Conservation (phyloP, 2,797 vertebrate species). For the Hippopotamyrus pictus region DNA sequence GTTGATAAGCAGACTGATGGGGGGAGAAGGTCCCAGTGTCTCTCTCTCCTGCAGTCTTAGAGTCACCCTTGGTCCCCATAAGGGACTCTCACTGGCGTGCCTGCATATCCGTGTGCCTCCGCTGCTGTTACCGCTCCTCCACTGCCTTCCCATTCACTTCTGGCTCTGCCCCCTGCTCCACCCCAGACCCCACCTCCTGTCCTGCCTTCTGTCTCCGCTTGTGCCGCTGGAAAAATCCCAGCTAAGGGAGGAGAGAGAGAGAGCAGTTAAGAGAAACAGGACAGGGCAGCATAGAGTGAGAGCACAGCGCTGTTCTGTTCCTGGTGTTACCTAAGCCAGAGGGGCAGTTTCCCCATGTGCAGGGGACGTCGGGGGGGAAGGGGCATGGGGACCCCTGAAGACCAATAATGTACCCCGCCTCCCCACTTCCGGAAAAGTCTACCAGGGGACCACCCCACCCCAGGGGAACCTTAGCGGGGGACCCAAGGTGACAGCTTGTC, state of each 20-base stretch:
- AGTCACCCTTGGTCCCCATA: conserved; percentile 15
- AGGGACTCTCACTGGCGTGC: conserved; percentile 51
- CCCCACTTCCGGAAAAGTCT: neutral
- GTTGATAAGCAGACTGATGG: conserved; percentile 27
- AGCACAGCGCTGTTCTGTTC: neutral
- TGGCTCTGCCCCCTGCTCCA: conserved; percentile 26
- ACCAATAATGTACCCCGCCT: neutral
- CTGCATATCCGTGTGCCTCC: neutral
- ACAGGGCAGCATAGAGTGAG: neutral
- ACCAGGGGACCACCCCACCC: neutral
- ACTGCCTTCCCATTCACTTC: conserved; percentile 57
- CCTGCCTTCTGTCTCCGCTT: conserved; percentile 50
- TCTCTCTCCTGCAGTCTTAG: neutral
- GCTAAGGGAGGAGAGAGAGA: conserved; percentile 55
- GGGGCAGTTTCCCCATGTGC: neutral
- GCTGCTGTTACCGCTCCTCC: conserved; percentile 54
- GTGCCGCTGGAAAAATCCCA: conserved; percentile 84
- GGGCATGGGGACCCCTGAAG: neutral
- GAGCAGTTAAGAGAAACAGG: neutral
- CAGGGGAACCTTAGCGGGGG: neutral
- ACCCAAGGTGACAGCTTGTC: neutral
- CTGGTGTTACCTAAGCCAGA: neutral
- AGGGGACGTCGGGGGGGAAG: neutral
- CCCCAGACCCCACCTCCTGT: conserved; percentile 41
- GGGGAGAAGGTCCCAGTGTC: neutral